phyloP scores from a whole-genome alignment of 2,797 vertebrate genomes.

The Atherinosoma microstoma region DNA sequence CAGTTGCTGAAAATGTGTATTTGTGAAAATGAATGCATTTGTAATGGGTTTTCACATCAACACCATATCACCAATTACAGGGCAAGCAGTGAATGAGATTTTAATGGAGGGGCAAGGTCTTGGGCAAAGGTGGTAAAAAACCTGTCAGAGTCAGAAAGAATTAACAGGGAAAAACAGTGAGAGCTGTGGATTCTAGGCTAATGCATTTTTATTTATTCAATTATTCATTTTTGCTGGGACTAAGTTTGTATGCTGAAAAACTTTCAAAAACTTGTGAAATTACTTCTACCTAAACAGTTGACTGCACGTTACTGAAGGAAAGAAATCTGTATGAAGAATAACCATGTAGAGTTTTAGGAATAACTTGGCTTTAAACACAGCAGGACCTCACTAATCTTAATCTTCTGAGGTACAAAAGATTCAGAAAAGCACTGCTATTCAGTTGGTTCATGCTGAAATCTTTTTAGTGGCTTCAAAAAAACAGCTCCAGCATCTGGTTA shows the following conservation, averaged over 20 bases:
- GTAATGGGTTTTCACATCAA: constrained; percentile 42
- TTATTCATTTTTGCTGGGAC: constrained; percentile 8
- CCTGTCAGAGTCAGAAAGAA: constrained; percentile 32
- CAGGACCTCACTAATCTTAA: constrained; percentile 50
- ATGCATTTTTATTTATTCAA: constrained; percentile 6
- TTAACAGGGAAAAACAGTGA: constrained; percentile 33
- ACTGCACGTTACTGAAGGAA: constrained; percentile 32
- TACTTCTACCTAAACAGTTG: constrained; percentile 22
- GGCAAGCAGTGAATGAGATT: constrained; percentile 46
- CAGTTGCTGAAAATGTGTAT: constrained; percentile 53
- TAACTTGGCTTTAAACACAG: constrained; percentile 31
- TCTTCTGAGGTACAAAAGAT: constrained; percentile 31
- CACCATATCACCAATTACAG: constrained; percentile 41
- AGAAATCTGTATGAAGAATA: constrained; percentile 32
- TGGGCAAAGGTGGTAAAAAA: constrained; percentile 30
- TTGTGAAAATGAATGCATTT: constrained; percentile 55
- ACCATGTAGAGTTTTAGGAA: constrained; percentile 19
- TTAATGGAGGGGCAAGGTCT: constrained; percentile 59
- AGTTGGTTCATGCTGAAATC: constrained; percentile 32
- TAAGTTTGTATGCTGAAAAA: constrained; percentile 45
- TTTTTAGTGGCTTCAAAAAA: constrained; percentile 11
- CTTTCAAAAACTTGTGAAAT: constrained; percentile 39
- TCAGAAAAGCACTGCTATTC: constrained; percentile 24
- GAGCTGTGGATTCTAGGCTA: constrained; percentile 24
- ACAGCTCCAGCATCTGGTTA: neutral